A percentile compares a stretch with the other conserved stretches of the same genome.
These are phyloP conservation scores for Drosophila paramelanica DNA, from an alignment of 2,888 invertebrate genomes.

Conservation along the genomic window DNA sequence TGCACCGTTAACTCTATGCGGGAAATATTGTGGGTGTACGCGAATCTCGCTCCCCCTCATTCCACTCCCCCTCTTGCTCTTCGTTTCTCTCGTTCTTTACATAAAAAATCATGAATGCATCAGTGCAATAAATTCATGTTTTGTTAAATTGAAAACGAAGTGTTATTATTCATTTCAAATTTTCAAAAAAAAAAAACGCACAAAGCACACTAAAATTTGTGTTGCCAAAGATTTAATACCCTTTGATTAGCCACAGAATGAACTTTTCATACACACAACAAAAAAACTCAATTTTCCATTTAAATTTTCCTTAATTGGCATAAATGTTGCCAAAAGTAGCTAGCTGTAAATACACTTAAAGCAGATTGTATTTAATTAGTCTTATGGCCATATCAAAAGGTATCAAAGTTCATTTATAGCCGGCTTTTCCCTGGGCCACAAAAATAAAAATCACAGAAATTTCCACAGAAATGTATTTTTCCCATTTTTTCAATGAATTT, in stretches of 20 bases:
- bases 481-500: slow-evolving; percentile 19
- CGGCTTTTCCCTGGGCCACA: slow-evolving; percentile 6
- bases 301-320: slow-evolving; percentile 1
- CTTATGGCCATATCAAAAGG: not conserved
- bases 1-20: slow-evolving; percentile 74
- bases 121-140: slow-evolving; percentile 68
- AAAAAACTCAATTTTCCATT: not conserved
- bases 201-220: slow-evolving; percentile 8
- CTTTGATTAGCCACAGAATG: not conserved
- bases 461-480: slow-evolving; percentile 5
- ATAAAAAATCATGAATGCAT: slow-evolving; percentile 50
- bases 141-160: slow-evolving; percentile 55
- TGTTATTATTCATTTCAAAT: slow-evolving; percentile 38
- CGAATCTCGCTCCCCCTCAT: slow-evolving; percentile 5
- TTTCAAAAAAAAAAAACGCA: slow-evolving; percentile 8
- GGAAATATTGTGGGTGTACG: slow-evolving; percentile 61
- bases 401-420: slow-evolving; percentile 2
- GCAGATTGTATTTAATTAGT: slow-evolving; percentile 2
- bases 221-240: slow-evolving; percentile 5
- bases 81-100: not conserved
- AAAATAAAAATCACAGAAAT: not conserved
- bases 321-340: slow-evolving; percentile 1
- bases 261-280: not conserved
- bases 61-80: too few species aligned
- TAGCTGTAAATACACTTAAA: slow-evolving; percentile 12